Percentiles rank a stretch among this genome's conserved stretches.
phyloP scores from a whole-genome alignment of 2,888 invertebrate genomes.

The Thumatha senex region DNA sequence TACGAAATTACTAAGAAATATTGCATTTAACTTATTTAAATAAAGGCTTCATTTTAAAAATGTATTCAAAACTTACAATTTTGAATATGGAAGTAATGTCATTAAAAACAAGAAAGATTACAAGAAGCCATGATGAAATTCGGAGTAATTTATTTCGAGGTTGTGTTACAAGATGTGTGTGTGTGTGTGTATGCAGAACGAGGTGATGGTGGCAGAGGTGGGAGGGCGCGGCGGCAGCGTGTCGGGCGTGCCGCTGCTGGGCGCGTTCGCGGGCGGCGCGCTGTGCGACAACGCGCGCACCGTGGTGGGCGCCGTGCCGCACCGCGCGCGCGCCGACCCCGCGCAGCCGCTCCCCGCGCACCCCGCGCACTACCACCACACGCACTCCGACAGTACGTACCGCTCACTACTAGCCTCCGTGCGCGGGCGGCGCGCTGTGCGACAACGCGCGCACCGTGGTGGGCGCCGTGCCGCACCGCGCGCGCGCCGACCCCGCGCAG shows the following conservation, averaged over 20 bases:
- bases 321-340: slow-evolving; percentile 42
- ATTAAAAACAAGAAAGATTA: too few relatives aligned
- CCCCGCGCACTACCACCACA: slow-evolving; percentile 33
- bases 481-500: slow-evolving; percentile 7
- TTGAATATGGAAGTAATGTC: too few relatives aligned
- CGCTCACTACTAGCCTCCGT: slow-evolving; percentile 72
- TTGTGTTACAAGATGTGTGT: too few relatives aligned
- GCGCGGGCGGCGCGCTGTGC: slow-evolving; percentile 88
- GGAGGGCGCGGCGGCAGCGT: slow-evolving; percentile 29
- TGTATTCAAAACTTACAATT: too few relatives aligned
- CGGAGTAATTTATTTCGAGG: too few relatives aligned
- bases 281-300: slow-evolving; percentile 90
- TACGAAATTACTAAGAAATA: too few relatives aligned
- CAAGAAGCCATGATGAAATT: too few relatives aligned
- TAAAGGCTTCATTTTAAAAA: too few relatives aligned
- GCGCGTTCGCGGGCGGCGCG: slow-evolving; percentile 89
- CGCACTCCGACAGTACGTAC: not conserved
- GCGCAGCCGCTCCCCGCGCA: slow-evolving; percentile 19
- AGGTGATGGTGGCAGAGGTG: slow-evolving; percentile 49
- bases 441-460: slow-evolving; percentile 90
- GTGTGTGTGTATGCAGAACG: slow-evolving; percentile 32
- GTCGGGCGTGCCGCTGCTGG: slow-evolving; percentile 64
- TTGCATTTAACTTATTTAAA: too few relatives aligned
- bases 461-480: slow-evolving; percentile 76
- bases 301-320: slow-evolving; percentile 83